These are phyloP conservation scores for Parthenolecanium corni DNA, from an alignment of 2,888 invertebrate species.

Conservation along the genomic window DNA sequence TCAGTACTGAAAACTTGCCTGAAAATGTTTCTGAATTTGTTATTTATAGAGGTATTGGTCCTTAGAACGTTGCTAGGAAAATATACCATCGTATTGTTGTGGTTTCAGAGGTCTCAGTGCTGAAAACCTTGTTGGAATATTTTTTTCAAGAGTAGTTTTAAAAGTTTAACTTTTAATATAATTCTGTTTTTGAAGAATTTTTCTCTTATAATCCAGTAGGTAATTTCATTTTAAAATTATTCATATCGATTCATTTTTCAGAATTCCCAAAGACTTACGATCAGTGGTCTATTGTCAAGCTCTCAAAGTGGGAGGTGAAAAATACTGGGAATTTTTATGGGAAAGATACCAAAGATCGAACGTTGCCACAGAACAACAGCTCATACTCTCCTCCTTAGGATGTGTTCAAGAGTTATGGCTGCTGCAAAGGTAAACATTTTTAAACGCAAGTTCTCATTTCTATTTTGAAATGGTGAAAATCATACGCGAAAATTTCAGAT, in stretches of 20 bases:
- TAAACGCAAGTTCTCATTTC: not conserved
- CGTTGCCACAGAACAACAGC: slow-evolving; percentile 54
- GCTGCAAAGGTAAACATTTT: slow-evolving; percentile 42
- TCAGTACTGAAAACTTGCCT: too few species aligned
- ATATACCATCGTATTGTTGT: too few species aligned
- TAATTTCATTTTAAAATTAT: too few species aligned
- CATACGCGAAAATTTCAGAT: slow-evolving; percentile 40
- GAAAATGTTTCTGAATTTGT: too few species aligned
- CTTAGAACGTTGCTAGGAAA: too few species aligned
- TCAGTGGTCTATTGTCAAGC: slow-evolving; percentile 61
- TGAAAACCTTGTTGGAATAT: too few species aligned
- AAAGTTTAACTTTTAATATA: too few species aligned
- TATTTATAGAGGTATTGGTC: too few species aligned
- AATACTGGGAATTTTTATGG: slow-evolving; percentile 65
- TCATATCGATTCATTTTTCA: slow-evolving; percentile 36
- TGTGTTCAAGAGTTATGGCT: slow-evolving; percentile 33
- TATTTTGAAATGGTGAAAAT: not conserved
- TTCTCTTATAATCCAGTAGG: too few species aligned
- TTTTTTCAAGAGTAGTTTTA: too few species aligned
- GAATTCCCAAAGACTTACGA: slow-evolving; percentile 60
- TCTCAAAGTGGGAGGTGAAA: slow-evolving; percentile 51
- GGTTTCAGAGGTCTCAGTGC: too few species aligned
- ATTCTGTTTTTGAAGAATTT: too few species aligned
- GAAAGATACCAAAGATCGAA: slow-evolving; percentile 50
- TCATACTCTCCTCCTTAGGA: slow-evolving; percentile 53